phyloP scores from a whole-genome alignment of 1,140 invertebrate species.

The Pentalonia nigronervosa region DNA sequence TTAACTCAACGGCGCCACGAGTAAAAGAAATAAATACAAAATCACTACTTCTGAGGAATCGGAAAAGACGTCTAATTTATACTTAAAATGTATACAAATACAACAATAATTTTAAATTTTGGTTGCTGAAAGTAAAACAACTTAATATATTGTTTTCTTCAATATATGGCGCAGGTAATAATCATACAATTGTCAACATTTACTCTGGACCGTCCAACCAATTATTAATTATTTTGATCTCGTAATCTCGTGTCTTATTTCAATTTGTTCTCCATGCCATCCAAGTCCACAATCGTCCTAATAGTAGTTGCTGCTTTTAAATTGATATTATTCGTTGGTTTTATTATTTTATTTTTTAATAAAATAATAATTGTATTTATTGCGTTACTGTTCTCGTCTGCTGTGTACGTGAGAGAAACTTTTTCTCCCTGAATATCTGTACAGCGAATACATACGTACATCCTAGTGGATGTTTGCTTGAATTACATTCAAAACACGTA shows the following conservation, averaged over 20 bases:
- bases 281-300: background rate
- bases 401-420: background rate
- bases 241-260: background rate
- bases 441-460: too few species aligned
- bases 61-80: background rate
- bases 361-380: slow-evolving; percentile 15
- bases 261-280: background rate
- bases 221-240: background rate
- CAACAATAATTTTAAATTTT: background rate
- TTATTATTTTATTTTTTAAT: background rate
- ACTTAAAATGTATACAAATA: background rate
- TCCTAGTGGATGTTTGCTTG: background rate
- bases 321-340: background rate
- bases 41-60: background rate
- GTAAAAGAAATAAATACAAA: background rate
- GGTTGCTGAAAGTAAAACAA: background rate
- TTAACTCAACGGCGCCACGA: background rate
- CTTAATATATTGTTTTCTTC: too few species aligned
- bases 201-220: too few species aligned
- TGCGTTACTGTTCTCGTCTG: background rate
- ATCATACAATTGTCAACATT: too few species aligned
- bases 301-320: background rate
- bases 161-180: too few species aligned
- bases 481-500: slow-evolving; percentile 7
- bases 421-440: background rate